Conservation (phyloP, 2,113 vertebrate genomes). For the Phaethon lepturus region DNA sequence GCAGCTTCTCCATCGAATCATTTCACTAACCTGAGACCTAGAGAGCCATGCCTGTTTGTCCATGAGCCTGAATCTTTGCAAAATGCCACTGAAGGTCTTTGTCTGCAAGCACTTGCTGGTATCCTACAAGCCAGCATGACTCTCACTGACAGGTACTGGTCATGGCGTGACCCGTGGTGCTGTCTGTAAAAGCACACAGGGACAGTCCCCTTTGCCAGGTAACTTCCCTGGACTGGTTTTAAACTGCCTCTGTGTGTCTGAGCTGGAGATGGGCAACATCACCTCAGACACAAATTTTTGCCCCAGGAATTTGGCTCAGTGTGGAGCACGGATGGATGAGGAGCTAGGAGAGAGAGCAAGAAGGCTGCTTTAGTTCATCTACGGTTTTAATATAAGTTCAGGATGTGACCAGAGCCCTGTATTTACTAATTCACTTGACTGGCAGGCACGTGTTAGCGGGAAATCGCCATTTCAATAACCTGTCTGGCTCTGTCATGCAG, state of each 20-base stretch:
- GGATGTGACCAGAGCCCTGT: neutral
- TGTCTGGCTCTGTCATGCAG: neutral
- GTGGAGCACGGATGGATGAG: neutral
- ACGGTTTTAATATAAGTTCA: neutral
- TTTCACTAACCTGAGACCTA: neutral
- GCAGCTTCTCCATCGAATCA: neutral
- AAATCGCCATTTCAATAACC: conserved; percentile 14
- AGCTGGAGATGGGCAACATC: neutral
- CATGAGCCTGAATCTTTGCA: neutral
- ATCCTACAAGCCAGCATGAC: neutral
- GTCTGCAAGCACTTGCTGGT: neutral
- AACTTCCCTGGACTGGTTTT: neutral
- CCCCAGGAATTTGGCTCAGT: neutral
- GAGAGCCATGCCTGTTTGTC: neutral
- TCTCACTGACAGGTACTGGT: neutral
- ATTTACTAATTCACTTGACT: conserved; percentile 14
- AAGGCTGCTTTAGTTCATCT: neutral
- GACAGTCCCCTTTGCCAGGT: neutral
- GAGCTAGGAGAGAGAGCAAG: neutral
- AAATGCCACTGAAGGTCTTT: neutral
- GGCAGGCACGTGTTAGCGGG: conserved; percentile 23
- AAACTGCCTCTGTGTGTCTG: neutral
- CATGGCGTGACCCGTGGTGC: rapidly evolving
- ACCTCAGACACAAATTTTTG: neutral
- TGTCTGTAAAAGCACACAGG: rapidly evolving